Conservation (phyloP, 2,797 vertebrate genomes). For the Aphelocoma californica region DNA sequence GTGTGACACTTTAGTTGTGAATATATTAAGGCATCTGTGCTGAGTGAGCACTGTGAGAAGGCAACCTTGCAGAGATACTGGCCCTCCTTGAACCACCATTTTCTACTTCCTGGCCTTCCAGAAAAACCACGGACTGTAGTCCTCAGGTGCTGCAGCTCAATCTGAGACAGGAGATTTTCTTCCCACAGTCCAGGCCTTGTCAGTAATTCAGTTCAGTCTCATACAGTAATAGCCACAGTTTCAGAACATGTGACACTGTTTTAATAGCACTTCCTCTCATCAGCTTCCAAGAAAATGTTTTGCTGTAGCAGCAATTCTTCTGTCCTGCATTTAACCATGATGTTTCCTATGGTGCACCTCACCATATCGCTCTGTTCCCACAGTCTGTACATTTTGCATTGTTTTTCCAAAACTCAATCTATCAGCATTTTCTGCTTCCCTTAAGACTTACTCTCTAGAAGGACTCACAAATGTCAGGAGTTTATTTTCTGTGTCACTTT, state of each 20-base stretch:
- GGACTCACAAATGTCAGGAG: not conserved
- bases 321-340: not conserved
- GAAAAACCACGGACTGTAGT: not conserved
- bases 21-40: not conserved
- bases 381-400: fast-evolving
- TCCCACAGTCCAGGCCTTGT: not conserved
- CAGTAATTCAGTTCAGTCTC: not conserved
- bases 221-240: slow-evolving; percentile 1
- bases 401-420: not conserved
- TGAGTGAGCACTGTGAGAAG: not conserved
- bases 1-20: not conserved
- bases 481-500: not conserved
- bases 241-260: not conserved
- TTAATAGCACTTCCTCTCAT: slow-evolving; percentile 29
- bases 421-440: not conserved
- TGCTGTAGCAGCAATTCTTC: not conserved
- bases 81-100: not conserved
- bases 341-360: not conserved
- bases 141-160: not conserved
- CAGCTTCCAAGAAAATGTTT: slow-evolving; percentile 27
- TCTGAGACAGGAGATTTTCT: not conserved
- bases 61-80: not conserved
- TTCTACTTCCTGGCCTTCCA: not conserved
- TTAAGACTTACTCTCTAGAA: not conserved
- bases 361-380: not conserved